Percentiles rank a stretch among this genome's conserved stretches.
These are phyloP conservation scores for Megaustenia siamemsis DNA, from an alignment of 2,888 invertebrate genomes.

Conservation along the genomic window DNA sequence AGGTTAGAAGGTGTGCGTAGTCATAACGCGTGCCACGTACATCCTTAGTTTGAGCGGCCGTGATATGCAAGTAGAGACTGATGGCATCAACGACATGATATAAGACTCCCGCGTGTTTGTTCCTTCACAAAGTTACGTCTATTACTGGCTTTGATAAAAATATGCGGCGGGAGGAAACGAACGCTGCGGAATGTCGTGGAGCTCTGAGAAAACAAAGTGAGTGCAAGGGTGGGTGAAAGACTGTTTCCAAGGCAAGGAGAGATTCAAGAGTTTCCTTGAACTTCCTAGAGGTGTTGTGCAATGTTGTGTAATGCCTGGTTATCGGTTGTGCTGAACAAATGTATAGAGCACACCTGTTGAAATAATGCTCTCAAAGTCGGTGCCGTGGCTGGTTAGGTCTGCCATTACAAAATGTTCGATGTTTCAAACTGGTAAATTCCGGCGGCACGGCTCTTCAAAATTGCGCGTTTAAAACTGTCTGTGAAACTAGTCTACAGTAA, in stretches of 20 bases:
- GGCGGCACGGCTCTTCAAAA: too few relatives aligned
- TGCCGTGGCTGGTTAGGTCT: too few relatives aligned
- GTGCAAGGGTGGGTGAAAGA: not conserved
- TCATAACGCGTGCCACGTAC: too few relatives aligned
- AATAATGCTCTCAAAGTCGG: not conserved
- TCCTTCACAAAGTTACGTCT: not conserved
- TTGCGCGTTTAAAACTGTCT: too few relatives aligned
- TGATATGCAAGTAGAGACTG: not conserved
- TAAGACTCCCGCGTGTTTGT: not conserved
- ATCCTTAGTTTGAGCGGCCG: not conserved
- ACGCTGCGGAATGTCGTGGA: not conserved
- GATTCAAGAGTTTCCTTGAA: not conserved
- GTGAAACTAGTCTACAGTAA: too few relatives aligned
- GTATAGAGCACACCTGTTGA: not conserved
- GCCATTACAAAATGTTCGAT: too few relatives aligned
- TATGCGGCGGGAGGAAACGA: not conserved
- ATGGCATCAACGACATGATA: not conserved
- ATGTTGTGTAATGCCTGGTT: not conserved
- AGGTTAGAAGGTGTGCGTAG: not conserved
- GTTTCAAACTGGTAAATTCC: too few relatives aligned
- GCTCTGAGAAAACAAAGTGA: not conserved
- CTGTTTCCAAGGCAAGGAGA: not conserved
- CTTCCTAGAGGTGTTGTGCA: not conserved
- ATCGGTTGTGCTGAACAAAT: not conserved
- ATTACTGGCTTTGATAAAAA: slow-evolving; percentile 5